phyloP scores from a whole-genome alignment of 2,113 vertebrate genomes.

The Eudyptes chrysolophus region DNA sequence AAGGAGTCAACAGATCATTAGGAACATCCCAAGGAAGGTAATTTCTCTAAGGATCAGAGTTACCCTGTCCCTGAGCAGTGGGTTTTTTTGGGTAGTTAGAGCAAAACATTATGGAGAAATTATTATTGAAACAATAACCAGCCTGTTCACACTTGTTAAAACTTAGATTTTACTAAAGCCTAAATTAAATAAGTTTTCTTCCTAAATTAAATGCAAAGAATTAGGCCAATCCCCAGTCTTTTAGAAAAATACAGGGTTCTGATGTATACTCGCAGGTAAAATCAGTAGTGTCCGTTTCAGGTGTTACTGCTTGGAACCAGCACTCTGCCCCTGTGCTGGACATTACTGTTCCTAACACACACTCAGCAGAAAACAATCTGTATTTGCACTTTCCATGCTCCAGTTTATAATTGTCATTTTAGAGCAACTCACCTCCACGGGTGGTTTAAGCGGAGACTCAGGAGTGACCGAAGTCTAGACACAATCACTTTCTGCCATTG shows the following conservation, averaged over 20 bases:
- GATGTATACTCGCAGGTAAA: background rate
- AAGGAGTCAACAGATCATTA: background rate
- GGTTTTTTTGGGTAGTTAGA: background rate
- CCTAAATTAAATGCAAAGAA: background rate
- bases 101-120: background rate
- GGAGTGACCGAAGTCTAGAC: accelerated
- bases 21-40: background rate
- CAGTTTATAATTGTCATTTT: background rate
- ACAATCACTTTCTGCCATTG: background rate
- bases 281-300: background rate
- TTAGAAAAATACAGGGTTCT: background rate
- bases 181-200: background rate
- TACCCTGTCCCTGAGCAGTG: background rate
- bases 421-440: background rate
- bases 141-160: background rate
- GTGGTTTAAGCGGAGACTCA: background rate
- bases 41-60: background rate
- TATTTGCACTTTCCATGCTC: background rate
- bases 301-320: background rate
- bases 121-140: background rate
- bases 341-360: background rate
- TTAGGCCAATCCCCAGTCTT: background rate
- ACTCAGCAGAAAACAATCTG: background rate
- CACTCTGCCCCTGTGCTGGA: background rate
- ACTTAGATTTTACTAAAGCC: background rate